Base-by-base conservation (phyloP, 2,797 vertebrate species). In the Pachyuromys duprasi region DNA sequence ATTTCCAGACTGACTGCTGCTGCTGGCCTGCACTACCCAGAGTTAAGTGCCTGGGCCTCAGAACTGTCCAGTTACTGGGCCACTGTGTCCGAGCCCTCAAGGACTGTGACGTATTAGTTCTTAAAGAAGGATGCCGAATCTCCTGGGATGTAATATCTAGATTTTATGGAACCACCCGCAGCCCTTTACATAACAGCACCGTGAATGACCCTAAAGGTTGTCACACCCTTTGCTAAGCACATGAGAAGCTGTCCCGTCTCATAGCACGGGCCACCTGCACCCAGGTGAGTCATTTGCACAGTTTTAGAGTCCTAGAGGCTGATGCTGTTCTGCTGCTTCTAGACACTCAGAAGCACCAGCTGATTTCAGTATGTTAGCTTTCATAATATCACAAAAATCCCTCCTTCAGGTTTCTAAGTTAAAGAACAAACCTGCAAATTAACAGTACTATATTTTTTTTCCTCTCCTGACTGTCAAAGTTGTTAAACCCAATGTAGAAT, bases 1-100 rank as follows among this genome's bases (percentile, higher is more conserved):
- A 15, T 0, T 17, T 11, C 3, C 26, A n/a, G 12, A 33, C 13
- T 0, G 0, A 20, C 9, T 24, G 42, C 8, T 8, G 60, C 0
- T 1, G 49, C 42, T 8, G 2, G 5, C 17, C n/a, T 12, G 15
- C 5, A 67, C 39, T 14, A 3, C 49, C 45, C 45, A 55, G n/a
- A 55, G n/a, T 0, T 14, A 39, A 20, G 33, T 4, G 45, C 63
- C 11, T 3, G 4, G 36, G n/a, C 4, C 69, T 5, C 6, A 5
- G 1, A 5, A 24, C 57, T 5, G 17, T 9, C 62, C 24, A 74
- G 69, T 60, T 4, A 8, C 69, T 60, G 36, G n/a, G 36, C 26
- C 15, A 9, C 26, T 20, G 39, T 31, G 9, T n/a, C 49, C 31
- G 65, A 45, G 42, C 20, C 0, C 80, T 63, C 33, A 33, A 62